Evolutionary conservation across 2,888 invertebrate genomes (phyloP).

Genomic region (Agriotes lineatus): DNA sequence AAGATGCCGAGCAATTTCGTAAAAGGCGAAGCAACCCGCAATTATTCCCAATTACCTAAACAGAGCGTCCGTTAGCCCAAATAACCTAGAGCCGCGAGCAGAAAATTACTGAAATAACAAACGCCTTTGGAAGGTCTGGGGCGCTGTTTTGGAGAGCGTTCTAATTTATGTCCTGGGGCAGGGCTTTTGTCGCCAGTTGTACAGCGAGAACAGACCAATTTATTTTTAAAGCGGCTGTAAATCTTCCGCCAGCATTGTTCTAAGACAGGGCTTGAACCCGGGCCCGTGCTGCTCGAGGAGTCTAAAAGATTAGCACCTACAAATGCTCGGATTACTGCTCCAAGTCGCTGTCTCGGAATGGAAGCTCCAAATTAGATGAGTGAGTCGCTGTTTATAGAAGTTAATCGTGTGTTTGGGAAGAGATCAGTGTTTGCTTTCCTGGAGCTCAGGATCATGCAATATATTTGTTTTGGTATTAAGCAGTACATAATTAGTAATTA

Average conservation of each 20-base stretch:
- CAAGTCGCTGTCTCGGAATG: conserved; percentile 10
- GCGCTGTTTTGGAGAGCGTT: conserved; percentile 38
- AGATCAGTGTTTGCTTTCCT: too few species aligned
- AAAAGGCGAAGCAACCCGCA: too few species aligned
- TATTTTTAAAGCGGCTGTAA: conserved; percentile 61
- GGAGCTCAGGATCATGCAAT: too few species aligned
- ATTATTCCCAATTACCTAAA: conserved; percentile 26
- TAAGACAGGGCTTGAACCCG: conserved; percentile 52
- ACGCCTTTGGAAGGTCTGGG: conserved; percentile 26
- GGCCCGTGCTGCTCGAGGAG: conserved; percentile 53
- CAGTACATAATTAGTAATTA: too few species aligned
- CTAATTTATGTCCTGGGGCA: conserved; percentile 59
- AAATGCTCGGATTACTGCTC: conserved; percentile 39
- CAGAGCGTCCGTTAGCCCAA: conserved; percentile 19
- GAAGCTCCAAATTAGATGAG: conserved; percentile 8
- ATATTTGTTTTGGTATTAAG: too few species aligned
- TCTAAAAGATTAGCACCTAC: conserved; percentile 54
- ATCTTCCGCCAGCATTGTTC: conserved; percentile 58
- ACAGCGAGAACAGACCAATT: conserved; percentile 59
- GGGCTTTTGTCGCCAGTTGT: conserved; percentile 61
- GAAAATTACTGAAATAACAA: conserved; percentile 38
- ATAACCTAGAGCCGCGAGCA: conserved; percentile 36
- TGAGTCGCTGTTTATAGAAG: too few species aligned
- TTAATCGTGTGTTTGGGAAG: too few species aligned
- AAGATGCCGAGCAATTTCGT: too few species aligned